Evolutionary conservation across 2,113 vertebrate genomes (phyloP), one percentile per base, ranked within the genome.

Genomic region (Plectropomus leopardus): DNA sequence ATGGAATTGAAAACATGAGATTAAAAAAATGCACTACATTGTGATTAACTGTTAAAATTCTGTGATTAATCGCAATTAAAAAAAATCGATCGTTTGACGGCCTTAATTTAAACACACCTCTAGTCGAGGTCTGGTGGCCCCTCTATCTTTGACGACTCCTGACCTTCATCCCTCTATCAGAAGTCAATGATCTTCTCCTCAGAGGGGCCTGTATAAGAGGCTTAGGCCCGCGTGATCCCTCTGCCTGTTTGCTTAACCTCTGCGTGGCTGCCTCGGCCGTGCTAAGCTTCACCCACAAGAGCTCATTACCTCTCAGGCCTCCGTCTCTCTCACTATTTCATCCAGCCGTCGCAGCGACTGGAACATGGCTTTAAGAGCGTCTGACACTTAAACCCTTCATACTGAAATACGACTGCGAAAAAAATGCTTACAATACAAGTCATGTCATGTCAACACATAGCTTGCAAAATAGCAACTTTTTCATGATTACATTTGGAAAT

Each of bases 131-230:
- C 17, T 6, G 68, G 40, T 55, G 73, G 78, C 61, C 78, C 47
- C 63, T 40, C 30, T 68, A 32, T 86, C 64, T 88, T 36, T 69
- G 70, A 68, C 73, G 61, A 55, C 83, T 86, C 77, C 79, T 80
- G 61, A 86, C 68, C 86, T 85, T 77, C 86, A 76, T 90, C 78
- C 74, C 71, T 81, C 88, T 63, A 92, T 92, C 91, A 91, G 79
- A 93, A 91, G 89, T 91, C 90, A 88, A 88, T 92, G 92, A 92
- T 92, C 88, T 93, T 85, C 90, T 89, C 78, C 77, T 92, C 80
- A 78, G 81, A 82, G 85, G 81, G 87, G 80, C 79, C 77, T 68
- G 11, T 54, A 74, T 90, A 91, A 93, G 93, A 93, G 85, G 93
- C 93, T 94, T 94, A 93, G 86, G 76, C 61, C 83, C 85, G 59